Evolutionary conservation across 1,140 invertebrate species (phyloP).

Genomic region (Papilio machaon): DNA sequence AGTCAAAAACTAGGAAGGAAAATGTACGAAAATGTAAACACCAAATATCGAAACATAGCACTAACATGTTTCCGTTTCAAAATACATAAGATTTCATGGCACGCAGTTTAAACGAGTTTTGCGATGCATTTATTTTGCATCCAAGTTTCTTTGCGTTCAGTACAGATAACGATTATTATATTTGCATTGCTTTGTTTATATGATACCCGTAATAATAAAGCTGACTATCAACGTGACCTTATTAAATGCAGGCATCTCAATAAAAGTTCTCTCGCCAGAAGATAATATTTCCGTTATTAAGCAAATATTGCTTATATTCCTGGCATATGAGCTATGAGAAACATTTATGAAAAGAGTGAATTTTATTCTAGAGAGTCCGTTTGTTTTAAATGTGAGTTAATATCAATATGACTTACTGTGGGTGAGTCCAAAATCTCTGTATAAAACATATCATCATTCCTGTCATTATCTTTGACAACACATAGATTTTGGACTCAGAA

Average conservation of each 20-base stretch:
- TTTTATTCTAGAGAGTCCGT: neutral
- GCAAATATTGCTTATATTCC: constrained; percentile 8
- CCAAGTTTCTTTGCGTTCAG: neutral
- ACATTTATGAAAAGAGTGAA: neutral
- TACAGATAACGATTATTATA: constrained; percentile 16
- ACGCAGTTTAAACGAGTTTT: constrained; percentile 8
- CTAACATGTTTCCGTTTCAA: neutral
- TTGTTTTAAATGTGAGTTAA: neutral
- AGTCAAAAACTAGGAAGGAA: constrained; percentile 29
- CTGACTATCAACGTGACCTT: constrained; percentile 40
- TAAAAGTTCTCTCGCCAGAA: neutral
- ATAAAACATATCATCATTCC: no score
- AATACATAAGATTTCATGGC: neutral
- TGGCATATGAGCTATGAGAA: neutral
- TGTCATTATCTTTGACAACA: no score
- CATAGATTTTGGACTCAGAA: no score
- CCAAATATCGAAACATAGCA: neutral
- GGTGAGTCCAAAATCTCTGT: no score
- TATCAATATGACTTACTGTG: neutral
- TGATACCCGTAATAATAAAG: constrained; percentile 13
- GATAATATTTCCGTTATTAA: constrained; percentile 17
- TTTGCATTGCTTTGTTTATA: constrained; percentile 20
- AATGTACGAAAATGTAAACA: neutral
- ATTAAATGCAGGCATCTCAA: constrained; percentile 31
- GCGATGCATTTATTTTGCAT: constrained; percentile 42